phyloP scores from a whole-genome alignment of 1,140 invertebrate genomes.

The Apocrypta bakeri region DNA sequence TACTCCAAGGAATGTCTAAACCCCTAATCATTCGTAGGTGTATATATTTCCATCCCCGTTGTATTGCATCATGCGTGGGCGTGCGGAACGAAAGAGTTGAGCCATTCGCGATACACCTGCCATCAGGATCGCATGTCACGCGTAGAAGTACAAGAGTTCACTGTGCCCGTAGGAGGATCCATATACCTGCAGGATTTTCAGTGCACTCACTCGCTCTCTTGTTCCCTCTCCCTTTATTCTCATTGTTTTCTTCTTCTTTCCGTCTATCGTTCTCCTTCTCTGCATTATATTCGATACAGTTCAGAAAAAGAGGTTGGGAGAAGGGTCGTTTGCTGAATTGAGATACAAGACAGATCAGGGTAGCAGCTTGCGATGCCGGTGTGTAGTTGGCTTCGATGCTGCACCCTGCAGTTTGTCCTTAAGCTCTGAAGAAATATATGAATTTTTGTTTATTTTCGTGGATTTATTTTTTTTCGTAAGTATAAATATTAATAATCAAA shows the following conservation, averaged over 20 bases:
- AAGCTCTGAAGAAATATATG: not conserved
- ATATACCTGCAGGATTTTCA: not conserved
- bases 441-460: not conserved
- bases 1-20: not conserved
- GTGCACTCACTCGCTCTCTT: not conserved
- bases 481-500: too few relatives aligned
- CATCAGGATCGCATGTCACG: conserved; percentile 62
- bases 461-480: too few relatives aligned
- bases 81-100: conserved; percentile 58
- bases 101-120: conserved; percentile 65
- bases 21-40: not conserved
- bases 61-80: conserved; percentile 6
- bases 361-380: conserved; percentile 15
- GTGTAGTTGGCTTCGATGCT: not conserved
- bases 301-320: conserved; percentile 1
- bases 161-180: not conserved
- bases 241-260: not conserved
- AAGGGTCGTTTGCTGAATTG: conserved; percentile 46
- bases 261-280: not conserved
- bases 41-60: conserved; percentile 26
- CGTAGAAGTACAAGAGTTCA: conserved; percentile 20
- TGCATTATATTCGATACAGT: not conserved
- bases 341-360: conserved; percentile 46
- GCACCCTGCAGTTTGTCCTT: not conserved
- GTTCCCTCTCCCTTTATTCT: not conserved